Percentiles rank a stretch among this genome's conserved stretches.
Conservation (phyloP, 2,113 vertebrate genomes). For the Microcebus murinus region DNA sequence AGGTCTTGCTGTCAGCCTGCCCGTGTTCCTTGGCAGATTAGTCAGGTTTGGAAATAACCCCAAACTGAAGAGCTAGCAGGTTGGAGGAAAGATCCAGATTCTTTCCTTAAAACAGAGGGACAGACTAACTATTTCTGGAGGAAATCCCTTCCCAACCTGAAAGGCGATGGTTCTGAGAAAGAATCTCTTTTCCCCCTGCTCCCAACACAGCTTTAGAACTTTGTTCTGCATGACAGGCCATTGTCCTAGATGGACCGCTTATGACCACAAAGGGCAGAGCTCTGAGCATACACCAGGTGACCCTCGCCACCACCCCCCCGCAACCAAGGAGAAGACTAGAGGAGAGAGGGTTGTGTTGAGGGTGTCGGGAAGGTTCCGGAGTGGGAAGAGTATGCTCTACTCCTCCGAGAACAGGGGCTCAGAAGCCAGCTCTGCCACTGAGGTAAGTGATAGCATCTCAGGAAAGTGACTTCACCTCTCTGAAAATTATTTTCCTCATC, state of each 20-base stretch:
- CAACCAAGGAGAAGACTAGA: background rate
- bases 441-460: background rate
- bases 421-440: background rate
- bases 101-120: background rate
- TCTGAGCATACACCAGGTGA: background rate
- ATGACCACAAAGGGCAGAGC: background rate
- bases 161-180: background rate
- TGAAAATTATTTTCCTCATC: background rate
- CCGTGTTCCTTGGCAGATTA: background rate
- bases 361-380: background rate
- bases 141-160: background rate
- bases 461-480: background rate
- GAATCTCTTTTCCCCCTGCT: background rate
- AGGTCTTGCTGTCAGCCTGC: background rate
- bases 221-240: background rate
- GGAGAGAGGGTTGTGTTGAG: background rate
- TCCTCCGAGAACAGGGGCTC: background rate
- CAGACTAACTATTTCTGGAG: background rate
- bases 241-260: background rate
- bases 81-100: background rate
- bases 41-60: background rate
- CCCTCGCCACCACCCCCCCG: rapidly evolving
- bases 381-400: background rate
- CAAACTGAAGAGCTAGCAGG: background rate
- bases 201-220: background rate